These are phyloP conservation scores for Brachymystax lenok DNA, from an alignment of 2,797 vertebrate species.

Conservation along the genomic window DNA sequence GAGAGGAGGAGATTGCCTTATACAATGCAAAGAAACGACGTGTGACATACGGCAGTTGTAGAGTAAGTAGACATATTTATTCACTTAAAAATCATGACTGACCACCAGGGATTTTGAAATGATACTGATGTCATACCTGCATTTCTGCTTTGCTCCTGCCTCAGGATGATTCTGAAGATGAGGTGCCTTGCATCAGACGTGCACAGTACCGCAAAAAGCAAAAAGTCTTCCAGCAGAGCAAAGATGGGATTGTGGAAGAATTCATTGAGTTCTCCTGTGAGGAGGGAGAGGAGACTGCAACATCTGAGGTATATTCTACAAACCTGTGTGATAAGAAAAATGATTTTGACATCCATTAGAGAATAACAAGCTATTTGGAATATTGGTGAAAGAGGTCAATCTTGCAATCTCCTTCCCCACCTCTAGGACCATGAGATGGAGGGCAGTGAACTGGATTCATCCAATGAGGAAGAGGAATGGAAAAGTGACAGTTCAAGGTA, in stretches of 20 bases:
- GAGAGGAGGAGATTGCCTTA: constrained; percentile 86
- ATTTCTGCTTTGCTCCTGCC: constrained; percentile 11
- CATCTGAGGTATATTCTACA: constrained; percentile 67
- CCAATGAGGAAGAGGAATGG: constrained; percentile 91
- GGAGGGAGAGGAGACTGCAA: constrained; percentile 83
- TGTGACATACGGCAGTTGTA: constrained; percentile 74
- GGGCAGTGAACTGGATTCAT: constrained; percentile 76
- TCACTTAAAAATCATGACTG: background rate
- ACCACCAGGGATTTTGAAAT: too few relatives aligned
- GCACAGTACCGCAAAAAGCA: constrained; percentile 55
- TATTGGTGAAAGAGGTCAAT: background rate
- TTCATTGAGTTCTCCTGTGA: constrained; percentile 85
- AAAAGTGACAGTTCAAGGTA: constrained; percentile 93
- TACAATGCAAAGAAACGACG: constrained; percentile 84
- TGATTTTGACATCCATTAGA: background rate
- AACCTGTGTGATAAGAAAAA: background rate
- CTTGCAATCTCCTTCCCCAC: constrained; percentile 1
- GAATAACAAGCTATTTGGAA: background rate
- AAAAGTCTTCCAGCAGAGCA: constrained; percentile 52
- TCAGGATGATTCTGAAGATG: constrained; percentile 86
- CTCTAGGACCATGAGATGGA: constrained; percentile 76
- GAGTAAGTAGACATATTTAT: constrained; percentile 53
- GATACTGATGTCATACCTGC: too few relatives aligned
- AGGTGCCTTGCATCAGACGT: constrained; percentile 68
- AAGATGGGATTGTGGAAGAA: constrained; percentile 66